These are phyloP conservation scores for Dicaeum eximium DNA, from an alignment of 2,113 vertebrate species.

Conservation along the genomic window DNA sequence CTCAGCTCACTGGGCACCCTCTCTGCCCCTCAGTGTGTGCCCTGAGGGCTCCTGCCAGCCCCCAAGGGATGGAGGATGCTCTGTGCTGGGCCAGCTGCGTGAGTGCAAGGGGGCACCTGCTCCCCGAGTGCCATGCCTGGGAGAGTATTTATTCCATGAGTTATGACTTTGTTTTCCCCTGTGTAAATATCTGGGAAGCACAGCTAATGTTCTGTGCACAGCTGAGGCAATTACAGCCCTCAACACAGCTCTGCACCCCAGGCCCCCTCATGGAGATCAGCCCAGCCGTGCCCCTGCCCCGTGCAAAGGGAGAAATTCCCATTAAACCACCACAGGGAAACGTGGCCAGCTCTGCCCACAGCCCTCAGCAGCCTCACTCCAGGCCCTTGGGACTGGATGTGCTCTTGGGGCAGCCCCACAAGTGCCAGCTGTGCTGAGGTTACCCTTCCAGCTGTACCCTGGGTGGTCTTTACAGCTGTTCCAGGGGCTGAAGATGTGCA, in stretches of 20 bases:
- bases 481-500: not conserved
- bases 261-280: not conserved
- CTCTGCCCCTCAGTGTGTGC: not conserved
- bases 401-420: not conserved
- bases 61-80: not conserved
- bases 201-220: constrained; percentile 42
- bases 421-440: not conserved
- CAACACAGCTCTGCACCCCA: not conserved
- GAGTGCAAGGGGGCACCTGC: fast-evolving
- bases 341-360: fast-evolving
- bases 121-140: fast-evolving
- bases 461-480: not conserved
- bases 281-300: fast-evolving
- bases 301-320: fast-evolving
- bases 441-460: not conserved
- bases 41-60: not conserved
- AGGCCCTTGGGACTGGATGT: fast-evolving
- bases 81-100: not conserved
- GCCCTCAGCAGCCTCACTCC: fast-evolving
- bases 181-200: constrained; percentile 50
- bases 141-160: constrained; percentile 39
- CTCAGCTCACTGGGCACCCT: not conserved
- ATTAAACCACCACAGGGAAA: not conserved
- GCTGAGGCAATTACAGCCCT: constrained; percentile 6
- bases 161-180: constrained; percentile 56